Evolutionary conservation across 2,888 invertebrate species (phyloP).

Genomic region (Rutpela maculata): DNA sequence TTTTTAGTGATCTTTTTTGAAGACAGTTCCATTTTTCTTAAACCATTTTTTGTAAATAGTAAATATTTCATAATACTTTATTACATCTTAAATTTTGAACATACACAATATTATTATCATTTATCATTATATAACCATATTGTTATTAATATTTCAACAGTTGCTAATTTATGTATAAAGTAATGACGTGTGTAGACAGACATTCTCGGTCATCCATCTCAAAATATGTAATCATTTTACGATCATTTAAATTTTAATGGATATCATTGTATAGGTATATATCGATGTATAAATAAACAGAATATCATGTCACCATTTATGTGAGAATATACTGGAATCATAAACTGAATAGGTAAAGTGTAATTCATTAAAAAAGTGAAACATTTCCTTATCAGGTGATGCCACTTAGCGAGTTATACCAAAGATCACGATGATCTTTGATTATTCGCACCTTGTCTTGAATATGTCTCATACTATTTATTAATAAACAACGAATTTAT

Average conservation of each 20-base stretch:
- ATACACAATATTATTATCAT: too few species aligned
- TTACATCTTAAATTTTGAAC: too few species aligned
- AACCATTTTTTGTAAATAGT: too few species aligned
- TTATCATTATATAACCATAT: not conserved
- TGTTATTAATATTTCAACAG: constrained; percentile 9
- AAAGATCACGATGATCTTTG: too few species aligned
- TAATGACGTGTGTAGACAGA: constrained; percentile 5
- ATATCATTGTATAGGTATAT: not conserved
- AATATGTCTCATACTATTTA: not conserved
- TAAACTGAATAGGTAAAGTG: too few species aligned
- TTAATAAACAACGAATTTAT: not conserved
- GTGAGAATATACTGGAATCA: not conserved
- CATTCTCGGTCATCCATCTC: not conserved
- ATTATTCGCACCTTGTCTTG: too few species aligned
- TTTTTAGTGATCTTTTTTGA: too few species aligned
- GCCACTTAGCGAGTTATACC: too few species aligned
- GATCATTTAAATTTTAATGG: not conserved
- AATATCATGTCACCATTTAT: not conserved
- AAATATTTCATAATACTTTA: too few species aligned
- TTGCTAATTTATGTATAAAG: not conserved
- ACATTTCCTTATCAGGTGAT: too few species aligned
- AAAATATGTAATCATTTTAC: not conserved
- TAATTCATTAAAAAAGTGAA: too few species aligned
- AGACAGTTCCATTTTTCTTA: too few species aligned
- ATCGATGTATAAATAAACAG: not conserved